Base-by-base conservation (phyloP, 2,888 invertebrate genomes). In the Zaprionus lineosus region DNA sequence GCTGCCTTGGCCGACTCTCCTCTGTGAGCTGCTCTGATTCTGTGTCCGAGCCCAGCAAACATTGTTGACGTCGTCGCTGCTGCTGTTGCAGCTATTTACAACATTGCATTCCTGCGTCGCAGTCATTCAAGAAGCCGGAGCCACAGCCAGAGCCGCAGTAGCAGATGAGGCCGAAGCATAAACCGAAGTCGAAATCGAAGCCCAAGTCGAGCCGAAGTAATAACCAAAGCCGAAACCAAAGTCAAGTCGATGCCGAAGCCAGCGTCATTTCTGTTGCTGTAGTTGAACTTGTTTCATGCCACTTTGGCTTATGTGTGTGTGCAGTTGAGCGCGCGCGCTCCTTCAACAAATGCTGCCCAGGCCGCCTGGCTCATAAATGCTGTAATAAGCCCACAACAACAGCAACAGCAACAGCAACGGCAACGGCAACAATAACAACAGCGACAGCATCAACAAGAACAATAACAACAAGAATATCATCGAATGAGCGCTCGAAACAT, bases 51-150 rank as follows among this genome's bases (percentile, higher is more conserved):
- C 56, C 61, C 56, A 55, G 64, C 62, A 74, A 78, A 78, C 79
- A 83, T 74, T 81, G 69, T 67, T 63, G 69, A 66, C 76, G 65
- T 71, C 61, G 57, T 36, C 51, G 62, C 46, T 52, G 44, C 59
- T 39, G 62, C 46, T 52, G 44, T 56, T 39, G 61, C 74, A 69
- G 63, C 69, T 79, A 81, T 79, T 83, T 79, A 79, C 79, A 79
- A 83, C 78, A 74, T 74, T 68, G 84, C 81, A 77, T 75, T 84
- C 81, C 81, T 69, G 72, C 61, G 79, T 62, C 65, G 79, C 79
- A 74, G 77, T 82, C 83, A 74, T 75, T 81, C 74, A 81, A 74
- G 75, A 79, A 75, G 79, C 73, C 63, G 55, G 29, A 63, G 66
- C 53, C 47, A 39, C 21, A 52, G 53, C 18, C 58, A 33, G 34